Evolutionary conservation across 2,888 invertebrate species (phyloP), one percentile per base, ranked within the genome.

Genomic region (Cylloceria caligata): DNA sequence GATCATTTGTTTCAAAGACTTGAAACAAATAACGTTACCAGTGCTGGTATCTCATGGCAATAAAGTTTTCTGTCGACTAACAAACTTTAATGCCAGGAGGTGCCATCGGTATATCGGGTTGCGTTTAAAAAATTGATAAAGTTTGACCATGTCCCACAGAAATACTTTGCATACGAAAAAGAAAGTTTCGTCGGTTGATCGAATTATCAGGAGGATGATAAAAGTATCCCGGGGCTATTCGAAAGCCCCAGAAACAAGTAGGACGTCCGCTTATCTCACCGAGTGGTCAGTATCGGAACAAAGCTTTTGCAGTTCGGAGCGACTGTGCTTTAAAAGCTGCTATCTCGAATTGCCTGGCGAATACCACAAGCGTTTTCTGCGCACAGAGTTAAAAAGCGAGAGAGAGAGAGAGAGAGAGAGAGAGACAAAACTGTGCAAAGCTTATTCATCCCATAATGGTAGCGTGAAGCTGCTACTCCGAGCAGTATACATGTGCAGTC

Each of bases 131-230:
- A 11, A 21, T 49, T 49, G 49, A 49, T 9, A 9, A 49, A 27
- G 30, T 13, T 2, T 42, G 42, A 16, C 6, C 27, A 30, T 57
- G n/a, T 27, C 27, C n/a, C 7, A 27, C 16, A 9, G 16, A 34
- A 36, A 11, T 55, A 27, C 24, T 1, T 6, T 16, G 34, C 13
- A 13, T 6, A 21, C 13, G 36, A 34, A 64, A n/a, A 68, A 64
- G 21, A 69, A 65, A 71, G 64, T 80, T 55, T 71, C 11, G 55
- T 65, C 49, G 55, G 45, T 45, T 9, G 71, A 16, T 45, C 45
- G 76, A 80, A 75, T 80, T 71, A 71, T 71, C 47, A 57, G 42
- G n/a, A 76, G 47, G 64, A 69, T 75, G 64, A 45, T 71, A 71
- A 80, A 80, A 80, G 55, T 55, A 60, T 76, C 36, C 65, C 64